Evolutionary conservation across 53 echinoderm and acorn worm genomes (phyloP).

Genomic region (Crossaster papposus): DNA sequence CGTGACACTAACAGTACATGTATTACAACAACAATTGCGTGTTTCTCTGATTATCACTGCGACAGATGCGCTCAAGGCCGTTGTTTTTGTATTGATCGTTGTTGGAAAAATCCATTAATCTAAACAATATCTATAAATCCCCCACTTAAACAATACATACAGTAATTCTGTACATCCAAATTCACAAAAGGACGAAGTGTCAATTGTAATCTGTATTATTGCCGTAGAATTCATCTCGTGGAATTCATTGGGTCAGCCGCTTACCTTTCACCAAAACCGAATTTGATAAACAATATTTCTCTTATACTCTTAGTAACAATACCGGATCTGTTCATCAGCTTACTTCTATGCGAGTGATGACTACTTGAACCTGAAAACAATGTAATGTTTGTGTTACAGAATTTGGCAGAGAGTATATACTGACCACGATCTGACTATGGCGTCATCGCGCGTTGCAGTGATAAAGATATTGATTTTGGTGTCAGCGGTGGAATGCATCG

Average conservation of each 20-base stretch:
- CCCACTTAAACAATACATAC: background rate
- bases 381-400: background rate
- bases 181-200: background rate
- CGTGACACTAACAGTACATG: no score
- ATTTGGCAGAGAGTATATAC: no score
- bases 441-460: background rate
- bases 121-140: background rate
- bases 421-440: background rate
- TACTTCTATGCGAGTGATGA: background rate
- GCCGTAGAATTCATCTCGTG: background rate
- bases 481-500: constrained; percentile 32
- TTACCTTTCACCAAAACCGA: background rate
- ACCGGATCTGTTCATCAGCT: background rate
- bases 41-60: background rate
- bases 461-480: background rate
- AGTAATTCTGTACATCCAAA: background rate
- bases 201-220: background rate
- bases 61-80: constrained; percentile 8
- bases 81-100: background rate
- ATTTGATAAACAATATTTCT: background rate
- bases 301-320: background rate
- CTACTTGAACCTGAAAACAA: background rate
- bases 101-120: background rate
- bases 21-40: background rate
- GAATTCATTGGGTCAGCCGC: background rate